These are phyloP conservation scores for Tupiocoris notatus DNA, from an alignment of 2,888 invertebrate genomes.

Conservation along the genomic window DNA sequence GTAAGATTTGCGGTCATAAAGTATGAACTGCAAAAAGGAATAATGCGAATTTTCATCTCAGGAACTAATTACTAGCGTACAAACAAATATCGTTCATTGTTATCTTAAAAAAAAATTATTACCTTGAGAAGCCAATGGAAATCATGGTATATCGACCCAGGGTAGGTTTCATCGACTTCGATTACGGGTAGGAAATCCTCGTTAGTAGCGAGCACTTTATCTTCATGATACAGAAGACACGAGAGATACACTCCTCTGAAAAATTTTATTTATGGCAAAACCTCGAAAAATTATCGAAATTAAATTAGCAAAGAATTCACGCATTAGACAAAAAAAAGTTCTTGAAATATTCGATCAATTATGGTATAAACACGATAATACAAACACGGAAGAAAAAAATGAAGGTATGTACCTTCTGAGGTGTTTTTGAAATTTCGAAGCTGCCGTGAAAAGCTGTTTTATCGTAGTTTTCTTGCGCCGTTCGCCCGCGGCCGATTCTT, in stretches of 20 bases:
- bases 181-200: slow-evolving; percentile 96
- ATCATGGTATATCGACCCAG: slow-evolving; percentile 86
- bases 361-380: too few species aligned
- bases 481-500: slow-evolving; percentile 57
- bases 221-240: slow-evolving; percentile 90
- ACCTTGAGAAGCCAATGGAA: slow-evolving; percentile 98
- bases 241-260: slow-evolving; percentile 90
- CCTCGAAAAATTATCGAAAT: too few species aligned
- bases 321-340: neutral
- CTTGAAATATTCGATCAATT: neutral
- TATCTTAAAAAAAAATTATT: too few species aligned
- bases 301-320: neutral
- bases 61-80: too few species aligned
- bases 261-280: too few species aligned
- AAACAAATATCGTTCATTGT: too few species aligned
- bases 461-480: slow-evolving; percentile 82
- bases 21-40: too few species aligned
- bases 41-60: too few species aligned
- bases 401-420: slow-evolving; percentile 65
- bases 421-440: slow-evolving; percentile 95
- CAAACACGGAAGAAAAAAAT: too few species aligned
- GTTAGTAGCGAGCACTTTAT: slow-evolving; percentile 91
- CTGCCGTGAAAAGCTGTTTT: slow-evolving; percentile 90
- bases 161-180: slow-evolving; percentile 94
- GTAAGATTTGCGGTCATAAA: too few species aligned